Percentiles rank a stretch among this genome's conserved stretches.
Evolutionary conservation across 2,797 vertebrate species (phyloP).

Genomic region (Alauda arvensis): DNA sequence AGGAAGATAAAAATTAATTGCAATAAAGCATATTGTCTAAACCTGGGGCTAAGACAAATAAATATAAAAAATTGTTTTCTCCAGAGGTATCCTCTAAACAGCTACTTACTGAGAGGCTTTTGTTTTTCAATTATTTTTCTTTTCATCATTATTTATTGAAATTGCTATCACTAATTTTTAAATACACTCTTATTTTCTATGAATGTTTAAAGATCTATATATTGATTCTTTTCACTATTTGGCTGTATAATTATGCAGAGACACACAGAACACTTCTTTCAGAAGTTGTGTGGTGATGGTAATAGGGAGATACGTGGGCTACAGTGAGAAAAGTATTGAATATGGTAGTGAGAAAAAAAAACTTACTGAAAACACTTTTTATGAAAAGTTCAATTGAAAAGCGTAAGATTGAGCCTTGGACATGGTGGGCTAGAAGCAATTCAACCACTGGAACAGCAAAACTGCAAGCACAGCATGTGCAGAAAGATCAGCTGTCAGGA

Average conservation of each 20-base stretch:
- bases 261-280: background rate
- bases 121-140: background rate
- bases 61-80: background rate
- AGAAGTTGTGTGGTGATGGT: background rate
- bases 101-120: accelerated
- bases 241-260: background rate
- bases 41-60: background rate
- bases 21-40: background rate
- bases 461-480: background rate
- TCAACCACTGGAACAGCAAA: accelerated
- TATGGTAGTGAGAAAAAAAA: background rate
- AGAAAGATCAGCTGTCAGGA: background rate
- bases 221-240: background rate
- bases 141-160: background rate
- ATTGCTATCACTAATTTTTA: background rate
- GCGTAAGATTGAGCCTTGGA: background rate
- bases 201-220: background rate
- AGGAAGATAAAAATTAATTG: background rate
- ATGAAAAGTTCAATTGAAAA: background rate
- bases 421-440: background rate
- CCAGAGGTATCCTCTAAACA: background rate
- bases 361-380: background rate
- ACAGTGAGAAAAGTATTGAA: background rate
- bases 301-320: background rate
- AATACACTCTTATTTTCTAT: background rate